phyloP scores from a whole-genome alignment of 2,888 invertebrate genomes.

The Drosophila mercatorum region DNA sequence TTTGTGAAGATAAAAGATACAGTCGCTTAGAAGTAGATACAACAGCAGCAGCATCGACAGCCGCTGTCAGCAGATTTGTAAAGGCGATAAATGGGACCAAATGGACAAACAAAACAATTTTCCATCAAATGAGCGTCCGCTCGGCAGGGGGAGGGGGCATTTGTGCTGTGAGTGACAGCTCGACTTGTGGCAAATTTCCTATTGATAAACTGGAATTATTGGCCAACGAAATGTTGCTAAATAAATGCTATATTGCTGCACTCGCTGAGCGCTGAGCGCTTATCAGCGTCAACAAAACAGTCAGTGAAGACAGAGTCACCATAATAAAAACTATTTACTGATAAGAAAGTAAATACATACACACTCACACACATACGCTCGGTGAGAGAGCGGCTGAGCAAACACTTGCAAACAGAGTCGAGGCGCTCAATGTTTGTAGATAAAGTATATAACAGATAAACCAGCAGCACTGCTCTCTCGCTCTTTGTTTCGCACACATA shows the following conservation, averaged over 20 bases:
- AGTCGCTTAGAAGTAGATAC: slow-evolving; percentile 30
- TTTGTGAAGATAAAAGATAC: slow-evolving; percentile 57
- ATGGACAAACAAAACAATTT: slow-evolving; percentile 57
- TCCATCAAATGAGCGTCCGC: slow-evolving; percentile 45
- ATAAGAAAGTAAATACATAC: slow-evolving; percentile 59
- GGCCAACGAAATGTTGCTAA: slow-evolving; percentile 22
- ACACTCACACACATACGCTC: slow-evolving; percentile 4
- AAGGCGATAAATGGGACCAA: slow-evolving; percentile 59
- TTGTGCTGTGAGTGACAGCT: slow-evolving; percentile 13
- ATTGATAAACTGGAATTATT: background rate
- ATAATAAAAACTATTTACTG: slow-evolving; percentile 77
- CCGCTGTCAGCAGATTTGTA: slow-evolving; percentile 64
- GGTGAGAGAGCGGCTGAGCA: slow-evolving; percentile 70
- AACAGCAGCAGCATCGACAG: slow-evolving; percentile 22
- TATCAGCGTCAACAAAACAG: slow-evolving; percentile 42
- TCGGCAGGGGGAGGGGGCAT: background rate
- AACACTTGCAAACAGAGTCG: slow-evolving; percentile 61
- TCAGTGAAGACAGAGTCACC: slow-evolving; percentile 23
- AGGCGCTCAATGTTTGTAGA: slow-evolving; percentile 62
- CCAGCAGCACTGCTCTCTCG: slow-evolving; percentile 21
- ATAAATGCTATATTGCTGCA: slow-evolving; percentile 10
- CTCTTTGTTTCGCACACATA: slow-evolving; percentile 15
- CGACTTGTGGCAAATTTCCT: slow-evolving; percentile 4
- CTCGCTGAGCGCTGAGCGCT: slow-evolving; percentile 7
- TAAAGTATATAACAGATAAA: slow-evolving; percentile 68